phyloP scores from a whole-genome alignment of 2,888 invertebrate genomes.

The Erynnis tages region DNA sequence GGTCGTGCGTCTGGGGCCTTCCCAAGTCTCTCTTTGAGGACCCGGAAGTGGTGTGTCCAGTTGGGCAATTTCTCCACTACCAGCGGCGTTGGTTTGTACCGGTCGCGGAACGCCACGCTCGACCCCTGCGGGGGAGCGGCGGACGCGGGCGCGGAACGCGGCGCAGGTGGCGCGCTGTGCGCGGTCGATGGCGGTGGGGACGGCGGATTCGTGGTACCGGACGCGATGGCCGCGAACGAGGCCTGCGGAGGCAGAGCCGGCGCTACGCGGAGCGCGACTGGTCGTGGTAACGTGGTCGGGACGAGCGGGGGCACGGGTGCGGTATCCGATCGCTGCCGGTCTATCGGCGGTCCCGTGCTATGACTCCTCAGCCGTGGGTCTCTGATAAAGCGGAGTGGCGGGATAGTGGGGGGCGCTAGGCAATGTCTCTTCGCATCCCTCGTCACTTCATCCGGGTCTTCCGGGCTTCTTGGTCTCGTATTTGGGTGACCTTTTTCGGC shows the following conservation, averaged over 20 bases:
- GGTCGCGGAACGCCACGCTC: not conserved
- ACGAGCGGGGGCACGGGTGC: not conserved
- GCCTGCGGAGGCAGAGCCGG: not conserved
- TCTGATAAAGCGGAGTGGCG: too few species aligned
- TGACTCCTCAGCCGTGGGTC: not conserved
- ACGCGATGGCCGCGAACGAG: not conserved
- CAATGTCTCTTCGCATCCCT: not conserved
- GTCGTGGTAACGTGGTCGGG: not conserved
- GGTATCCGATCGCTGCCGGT: not conserved
- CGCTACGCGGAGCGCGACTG: not conserved
- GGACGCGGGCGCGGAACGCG: not conserved
- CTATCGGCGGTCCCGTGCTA: not conserved
- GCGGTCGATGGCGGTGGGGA: not conserved
- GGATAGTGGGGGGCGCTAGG: not conserved
- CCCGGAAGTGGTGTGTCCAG: not conserved
- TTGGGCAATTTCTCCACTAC: slow-evolving; percentile 1
- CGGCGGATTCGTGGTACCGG: not conserved
- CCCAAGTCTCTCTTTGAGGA: not conserved
- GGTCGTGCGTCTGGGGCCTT: slow-evolving; percentile 8
- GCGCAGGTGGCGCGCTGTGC: too few species aligned
- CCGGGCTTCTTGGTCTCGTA: too few species aligned
- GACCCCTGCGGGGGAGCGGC: not conserved
- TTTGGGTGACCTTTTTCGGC: too few species aligned
- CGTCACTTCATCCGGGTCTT: not conserved
- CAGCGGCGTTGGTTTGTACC: not conserved